Conservation (phyloP, 1,140 invertebrate species). For the Papilio aristodemus region DNA sequence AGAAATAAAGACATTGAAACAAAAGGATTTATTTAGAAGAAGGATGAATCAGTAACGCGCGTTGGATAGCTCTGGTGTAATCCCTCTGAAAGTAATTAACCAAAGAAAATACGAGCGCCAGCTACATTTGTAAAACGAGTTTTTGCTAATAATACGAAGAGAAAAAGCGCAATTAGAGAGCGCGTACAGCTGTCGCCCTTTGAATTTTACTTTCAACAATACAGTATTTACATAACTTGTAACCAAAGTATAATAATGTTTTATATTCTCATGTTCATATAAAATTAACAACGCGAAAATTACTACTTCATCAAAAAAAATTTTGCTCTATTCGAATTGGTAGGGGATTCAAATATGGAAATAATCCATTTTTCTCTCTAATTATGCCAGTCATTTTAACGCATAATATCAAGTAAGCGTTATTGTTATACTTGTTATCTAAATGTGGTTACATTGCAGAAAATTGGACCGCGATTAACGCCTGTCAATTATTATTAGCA, state of each 20-base stretch:
- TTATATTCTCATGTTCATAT: neutral
- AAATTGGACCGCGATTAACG: no score
- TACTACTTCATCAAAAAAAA: no score
- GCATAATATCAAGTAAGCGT: no score
- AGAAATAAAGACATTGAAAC: neutral
- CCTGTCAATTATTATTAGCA: no score
- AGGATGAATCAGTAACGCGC: constrained; percentile 2
- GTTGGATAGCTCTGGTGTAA: neutral
- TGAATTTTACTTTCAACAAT: constrained; percentile 6
- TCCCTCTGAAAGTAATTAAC: constrained; percentile 8
- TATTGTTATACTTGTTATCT: no score
- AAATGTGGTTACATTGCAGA: no score
- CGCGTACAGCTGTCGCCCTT: constrained; percentile 3
- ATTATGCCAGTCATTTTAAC: no score
- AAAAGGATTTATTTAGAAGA: constrained; percentile 1
- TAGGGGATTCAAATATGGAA: no score
- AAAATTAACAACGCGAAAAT: no score
- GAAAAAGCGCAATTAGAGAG: constrained; percentile 6
- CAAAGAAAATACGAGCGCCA: constrained; percentile 10
- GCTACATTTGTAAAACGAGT: constrained; percentile 13
- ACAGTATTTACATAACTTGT: neutral
- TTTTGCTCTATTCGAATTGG: no score
- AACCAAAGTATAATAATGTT: neutral
- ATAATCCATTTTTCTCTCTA: no score
- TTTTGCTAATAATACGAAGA: constrained; percentile 14